Conservation (phyloP, 2,797 vertebrate genomes). For the Denticeps clupeoides region DNA sequence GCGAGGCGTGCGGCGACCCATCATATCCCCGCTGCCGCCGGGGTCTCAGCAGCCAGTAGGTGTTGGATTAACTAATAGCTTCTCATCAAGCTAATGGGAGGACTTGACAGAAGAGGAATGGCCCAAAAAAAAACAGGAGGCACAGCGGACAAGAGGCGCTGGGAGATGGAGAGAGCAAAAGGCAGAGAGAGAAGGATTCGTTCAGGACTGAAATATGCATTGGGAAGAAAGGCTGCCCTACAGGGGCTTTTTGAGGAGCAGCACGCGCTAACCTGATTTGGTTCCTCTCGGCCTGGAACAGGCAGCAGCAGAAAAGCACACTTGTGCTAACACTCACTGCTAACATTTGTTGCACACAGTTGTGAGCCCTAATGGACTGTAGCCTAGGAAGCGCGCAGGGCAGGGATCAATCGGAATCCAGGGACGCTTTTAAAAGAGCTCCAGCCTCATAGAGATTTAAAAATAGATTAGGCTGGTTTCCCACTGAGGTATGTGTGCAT, state of each 20-base stretch:
- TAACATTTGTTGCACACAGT: conserved; percentile 31
- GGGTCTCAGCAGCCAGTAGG: conserved; percentile 61
- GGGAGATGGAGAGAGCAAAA: not conserved
- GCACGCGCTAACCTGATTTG: conserved; percentile 1
- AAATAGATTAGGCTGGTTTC: conserved; percentile 45
- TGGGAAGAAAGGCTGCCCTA: conserved; percentile 37
- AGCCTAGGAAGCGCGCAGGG: conserved; percentile 39
- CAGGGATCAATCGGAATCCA: conserved; percentile 53
- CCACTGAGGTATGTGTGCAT: conserved; percentile 13
- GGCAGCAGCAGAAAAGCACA: conserved; percentile 28
- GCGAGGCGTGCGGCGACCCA: conserved; percentile 62
- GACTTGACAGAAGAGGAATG: conserved; percentile 62
- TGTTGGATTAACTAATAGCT: conserved; percentile 75
- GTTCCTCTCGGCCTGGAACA: conserved; percentile 13
- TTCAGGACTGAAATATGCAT: conserved; percentile 35
- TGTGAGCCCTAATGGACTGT: conserved; percentile 47
- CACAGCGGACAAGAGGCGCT: too few relatives aligned
- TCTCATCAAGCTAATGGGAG: conserved; percentile 71
- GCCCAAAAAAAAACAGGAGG: conserved; percentile 31
- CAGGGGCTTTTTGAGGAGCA: conserved; percentile 40
- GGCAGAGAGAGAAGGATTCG: conserved; percentile 7
- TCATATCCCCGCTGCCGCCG: conserved; percentile 69
- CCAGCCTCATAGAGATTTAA: conserved; percentile 48
- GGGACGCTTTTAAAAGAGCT: conserved; percentile 54
- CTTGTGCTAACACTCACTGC: conserved; percentile 39